Evolutionary conservation across 1,140 invertebrate species (phyloP).

Genomic region (Ceratina japonica): DNA sequence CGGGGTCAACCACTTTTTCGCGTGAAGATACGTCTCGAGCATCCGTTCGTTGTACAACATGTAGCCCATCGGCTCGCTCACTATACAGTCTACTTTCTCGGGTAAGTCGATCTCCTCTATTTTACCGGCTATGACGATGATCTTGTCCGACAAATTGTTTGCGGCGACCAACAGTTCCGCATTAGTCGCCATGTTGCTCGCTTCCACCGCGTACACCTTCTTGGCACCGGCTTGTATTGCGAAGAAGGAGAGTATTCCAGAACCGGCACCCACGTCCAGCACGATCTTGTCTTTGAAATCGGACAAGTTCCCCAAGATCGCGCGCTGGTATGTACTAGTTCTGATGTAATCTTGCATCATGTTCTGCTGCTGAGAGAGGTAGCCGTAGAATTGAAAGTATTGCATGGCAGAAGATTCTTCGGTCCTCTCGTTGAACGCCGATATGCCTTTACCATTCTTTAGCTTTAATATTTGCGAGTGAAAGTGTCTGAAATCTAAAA

Average conservation of each 20-base stretch:
- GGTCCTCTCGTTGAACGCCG: constrained; percentile 96
- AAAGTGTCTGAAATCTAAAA: constrained; percentile 87
- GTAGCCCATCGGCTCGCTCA: constrained; percentile 99
- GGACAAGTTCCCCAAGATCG: constrained; percentile 94
- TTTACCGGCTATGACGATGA: constrained; percentile 97
- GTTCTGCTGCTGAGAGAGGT: constrained; percentile 99
- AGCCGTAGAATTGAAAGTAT: constrained; percentile 99
- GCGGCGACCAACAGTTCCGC: constrained; percentile 94
- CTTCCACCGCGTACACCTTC: constrained; percentile 99
- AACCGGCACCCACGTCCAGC: constrained; percentile 97
- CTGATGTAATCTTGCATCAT: constrained; percentile 99
- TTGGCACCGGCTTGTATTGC: constrained; percentile 98
- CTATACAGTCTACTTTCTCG: constrained; percentile 97
- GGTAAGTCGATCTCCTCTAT: constrained; percentile 98
- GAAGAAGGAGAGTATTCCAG: constrained; percentile 99
- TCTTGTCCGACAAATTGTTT: constrained; percentile 92
- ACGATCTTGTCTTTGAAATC: constrained; percentile 97
- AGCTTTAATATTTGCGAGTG: constrained; percentile 88
- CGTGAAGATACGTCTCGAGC: constrained; percentile 99
- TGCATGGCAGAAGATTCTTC: constrained; percentile 98
- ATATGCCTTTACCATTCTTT: constrained; percentile 88
- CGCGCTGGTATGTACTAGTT: constrained; percentile 98
- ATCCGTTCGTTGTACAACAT: constrained; percentile 99
- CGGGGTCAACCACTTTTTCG: constrained; percentile 98
- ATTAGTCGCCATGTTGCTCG: constrained; percentile 98